Evolutionary conservation across 2,797 vertebrate genomes (phyloP), one percentile per base, ranked within the genome.

Genomic region (Lindbergichthys nudifrons): DNA sequence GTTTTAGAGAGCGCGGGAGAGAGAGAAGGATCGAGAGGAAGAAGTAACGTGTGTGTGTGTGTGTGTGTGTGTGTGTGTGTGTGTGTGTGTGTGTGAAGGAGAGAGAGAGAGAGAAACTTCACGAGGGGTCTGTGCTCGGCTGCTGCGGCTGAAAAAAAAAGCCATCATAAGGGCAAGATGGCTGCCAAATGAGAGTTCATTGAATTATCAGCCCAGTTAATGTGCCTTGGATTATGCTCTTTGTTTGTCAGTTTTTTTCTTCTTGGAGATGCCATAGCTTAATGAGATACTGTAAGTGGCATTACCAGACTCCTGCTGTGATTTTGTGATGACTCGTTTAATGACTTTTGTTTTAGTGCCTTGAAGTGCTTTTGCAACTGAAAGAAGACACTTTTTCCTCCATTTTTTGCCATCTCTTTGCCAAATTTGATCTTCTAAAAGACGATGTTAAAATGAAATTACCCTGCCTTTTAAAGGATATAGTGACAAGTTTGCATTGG

Each of bases 121-220:
- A 87, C 15, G 70, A 87, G 73, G 81, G 87, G 87, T 86, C 88
- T 85, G 77, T 83, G 90, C 80, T 90, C 74, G 78, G 84, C 75
- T 87, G 73, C 79, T 61, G 83, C 14, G 32, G 78, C 80, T 78
- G 75, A 87, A 83, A 88, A 87, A 75, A 96, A 96, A 97, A 96
- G 97, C 96, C 96, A 97, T 97, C 96, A 97, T 96, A 96, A 97
- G 96, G 96, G 96, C 96, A 96, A 97, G 95, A 97, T 97, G 96
- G 96, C 95, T 90, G 94, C 95, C 97, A 94, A 98, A 98, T 97
- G 97, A 97, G 96, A 96, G 96, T 95, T 97, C 97, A 98, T 99
- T 97, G 96, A 98, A 99, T 98, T 97, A 97, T 96, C 96, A 89
- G 93, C 88, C 87, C 92, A 90, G 92, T 91, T 93, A 93, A 94